Percentiles rank a stretch among this genome's conserved stretches.
Evolutionary conservation across 2,113 vertebrate species (phyloP).

Genomic region (Halcyon malimbica): DNA sequence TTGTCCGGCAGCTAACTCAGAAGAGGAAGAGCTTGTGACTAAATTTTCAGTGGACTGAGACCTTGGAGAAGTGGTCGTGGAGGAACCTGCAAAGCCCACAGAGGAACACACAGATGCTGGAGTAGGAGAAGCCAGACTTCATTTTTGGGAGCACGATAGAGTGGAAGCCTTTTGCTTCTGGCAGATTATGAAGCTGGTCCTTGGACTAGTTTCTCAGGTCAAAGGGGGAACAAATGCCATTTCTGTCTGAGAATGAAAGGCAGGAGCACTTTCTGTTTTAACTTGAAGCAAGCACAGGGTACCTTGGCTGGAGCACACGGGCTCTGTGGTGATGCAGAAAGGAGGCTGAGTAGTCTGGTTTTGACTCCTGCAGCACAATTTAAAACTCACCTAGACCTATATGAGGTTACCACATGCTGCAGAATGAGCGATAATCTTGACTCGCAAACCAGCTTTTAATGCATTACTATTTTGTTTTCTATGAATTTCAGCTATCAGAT

Average conservation of each 20-base stretch:
- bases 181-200: neutral
- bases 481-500: neutral
- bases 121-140: neutral
- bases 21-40: neutral
- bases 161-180: neutral
- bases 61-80: neutral
- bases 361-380: neutral
- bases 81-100: neutral
- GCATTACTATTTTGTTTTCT: neutral
- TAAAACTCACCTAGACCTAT: neutral
- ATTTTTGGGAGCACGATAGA: neutral
- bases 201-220: neutral
- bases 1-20: neutral
- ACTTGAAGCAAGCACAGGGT: neutral
- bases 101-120: neutral
- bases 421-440: neutral
- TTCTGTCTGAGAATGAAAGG: neutral
- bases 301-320: neutral
- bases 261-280: neutral
- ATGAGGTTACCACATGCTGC: neutral
- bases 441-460: neutral
- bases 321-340: neutral
- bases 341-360: neutral
- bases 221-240: neutral
- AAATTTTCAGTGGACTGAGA: neutral